phyloP scores from a whole-genome alignment of 2,888 invertebrate genomes.

The Clitarchus hookeri region DNA sequence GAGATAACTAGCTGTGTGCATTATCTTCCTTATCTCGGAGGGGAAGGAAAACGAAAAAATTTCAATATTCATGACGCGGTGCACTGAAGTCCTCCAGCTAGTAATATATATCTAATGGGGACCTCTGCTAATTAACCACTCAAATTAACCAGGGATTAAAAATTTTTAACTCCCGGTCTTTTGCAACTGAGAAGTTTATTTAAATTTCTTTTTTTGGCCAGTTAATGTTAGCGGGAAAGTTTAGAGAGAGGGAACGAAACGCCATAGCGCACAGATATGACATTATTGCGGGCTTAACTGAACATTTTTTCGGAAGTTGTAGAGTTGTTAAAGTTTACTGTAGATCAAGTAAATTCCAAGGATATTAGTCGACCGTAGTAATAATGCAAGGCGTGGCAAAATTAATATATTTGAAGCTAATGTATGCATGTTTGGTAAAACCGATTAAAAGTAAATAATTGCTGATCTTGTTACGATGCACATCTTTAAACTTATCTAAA shows the following conservation, averaged over 20 bases:
- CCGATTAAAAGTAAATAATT: no score
- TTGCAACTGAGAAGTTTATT: background rate
- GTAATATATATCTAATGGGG: background rate
- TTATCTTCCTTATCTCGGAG: background rate
- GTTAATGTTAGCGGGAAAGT: background rate
- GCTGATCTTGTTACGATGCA: no score
- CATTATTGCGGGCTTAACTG: background rate
- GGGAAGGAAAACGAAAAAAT: background rate
- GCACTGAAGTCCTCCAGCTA: background rate
- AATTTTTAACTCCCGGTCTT: background rate
- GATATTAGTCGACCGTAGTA: no score
- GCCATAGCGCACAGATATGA: background rate
- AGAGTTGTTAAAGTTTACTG: no score
- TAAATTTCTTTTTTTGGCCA: background rate
- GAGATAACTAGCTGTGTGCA: background rate
- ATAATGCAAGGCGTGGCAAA: no score
- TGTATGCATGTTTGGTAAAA: no score
- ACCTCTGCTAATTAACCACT: background rate
- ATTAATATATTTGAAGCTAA: no score
- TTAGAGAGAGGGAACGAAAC: background rate
- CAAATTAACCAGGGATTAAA: background rate
- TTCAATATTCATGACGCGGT: background rate
- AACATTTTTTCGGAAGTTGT: background rate
- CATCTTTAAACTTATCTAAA: no score
- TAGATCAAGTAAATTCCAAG: no score